These are phyloP conservation scores for Penaeus chinensis DNA, from an alignment of 1,140 invertebrate genomes.

Conservation along the genomic window DNA sequence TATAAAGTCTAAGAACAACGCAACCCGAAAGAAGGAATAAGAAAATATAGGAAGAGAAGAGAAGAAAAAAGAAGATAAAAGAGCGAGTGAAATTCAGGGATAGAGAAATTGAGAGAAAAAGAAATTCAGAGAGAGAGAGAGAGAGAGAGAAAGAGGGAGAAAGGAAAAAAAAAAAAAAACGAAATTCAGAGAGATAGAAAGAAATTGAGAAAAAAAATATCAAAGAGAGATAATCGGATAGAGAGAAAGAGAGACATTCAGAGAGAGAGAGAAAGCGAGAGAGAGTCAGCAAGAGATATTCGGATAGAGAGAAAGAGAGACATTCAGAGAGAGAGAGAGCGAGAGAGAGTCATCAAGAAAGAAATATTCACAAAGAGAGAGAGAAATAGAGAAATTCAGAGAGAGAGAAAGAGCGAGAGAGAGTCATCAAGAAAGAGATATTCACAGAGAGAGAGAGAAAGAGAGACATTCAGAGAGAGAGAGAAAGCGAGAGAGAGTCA, in stretches of 20 bases:
- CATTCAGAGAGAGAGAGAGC: not conserved
- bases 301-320: not conserved
- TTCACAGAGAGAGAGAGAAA: no score
- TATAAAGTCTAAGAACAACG: no score
- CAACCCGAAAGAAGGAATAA: not conserved
- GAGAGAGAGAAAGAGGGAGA: no score
- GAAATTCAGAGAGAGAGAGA: no score
- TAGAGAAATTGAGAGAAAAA: not conserved
- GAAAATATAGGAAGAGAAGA: not conserved
- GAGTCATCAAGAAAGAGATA: not conserved
- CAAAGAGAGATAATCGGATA: not conserved
- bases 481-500: no score
- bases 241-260: conserved; percentile 1
- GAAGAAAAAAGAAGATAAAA: no score
- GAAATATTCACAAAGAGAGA: no score
- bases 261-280: not conserved
- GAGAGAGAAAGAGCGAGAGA: no score
- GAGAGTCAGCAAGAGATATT: no score
- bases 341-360: not conserved
- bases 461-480: no score
- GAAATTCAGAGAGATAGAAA: not conserved
- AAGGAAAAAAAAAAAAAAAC: no score
- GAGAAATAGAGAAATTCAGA: no score
- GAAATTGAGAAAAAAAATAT: not conserved
- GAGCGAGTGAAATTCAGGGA: not conserved